These are phyloP conservation scores for Leucozona laternaria DNA, from an alignment of 2,888 invertebrate genomes.

Conservation along the genomic window DNA sequence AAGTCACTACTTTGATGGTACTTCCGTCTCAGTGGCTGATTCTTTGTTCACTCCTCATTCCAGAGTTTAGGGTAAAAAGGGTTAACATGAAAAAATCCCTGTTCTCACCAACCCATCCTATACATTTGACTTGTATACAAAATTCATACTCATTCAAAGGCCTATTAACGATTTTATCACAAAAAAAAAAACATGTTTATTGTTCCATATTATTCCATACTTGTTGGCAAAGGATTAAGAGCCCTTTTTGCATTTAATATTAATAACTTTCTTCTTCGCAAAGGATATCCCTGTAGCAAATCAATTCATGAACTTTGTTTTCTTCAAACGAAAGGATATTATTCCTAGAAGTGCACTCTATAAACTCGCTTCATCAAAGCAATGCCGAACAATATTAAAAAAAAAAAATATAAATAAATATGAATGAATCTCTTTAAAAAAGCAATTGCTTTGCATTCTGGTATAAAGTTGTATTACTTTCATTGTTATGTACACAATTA, in stretches of 20 bases:
- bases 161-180: not conserved
- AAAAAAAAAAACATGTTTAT: not conserved
- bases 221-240: not conserved
- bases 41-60: no score
- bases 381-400: not conserved
- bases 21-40: no score
- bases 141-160: not conserved
- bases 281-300: not conserved
- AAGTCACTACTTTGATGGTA: no score
- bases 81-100: no score
- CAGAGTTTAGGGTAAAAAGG: no score
- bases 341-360: conserved; percentile 11
- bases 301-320: not conserved
- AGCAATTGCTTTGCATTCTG: conserved; percentile 44
- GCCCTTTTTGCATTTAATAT: not conserved
- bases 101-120: no score
- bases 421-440: conserved; percentile 23
- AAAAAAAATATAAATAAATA: not conserved
- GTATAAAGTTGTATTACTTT: not conserved
- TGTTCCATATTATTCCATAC: not conserved
- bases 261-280: not conserved
- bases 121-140: no score
- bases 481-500: conserved; percentile 13
- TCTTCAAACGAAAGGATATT: not conserved
- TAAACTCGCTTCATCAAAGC: not conserved